These are phyloP conservation scores for Acromyrmex echinatior DNA, from an alignment of 1,140 invertebrate genomes.

Conservation along the genomic window DNA sequence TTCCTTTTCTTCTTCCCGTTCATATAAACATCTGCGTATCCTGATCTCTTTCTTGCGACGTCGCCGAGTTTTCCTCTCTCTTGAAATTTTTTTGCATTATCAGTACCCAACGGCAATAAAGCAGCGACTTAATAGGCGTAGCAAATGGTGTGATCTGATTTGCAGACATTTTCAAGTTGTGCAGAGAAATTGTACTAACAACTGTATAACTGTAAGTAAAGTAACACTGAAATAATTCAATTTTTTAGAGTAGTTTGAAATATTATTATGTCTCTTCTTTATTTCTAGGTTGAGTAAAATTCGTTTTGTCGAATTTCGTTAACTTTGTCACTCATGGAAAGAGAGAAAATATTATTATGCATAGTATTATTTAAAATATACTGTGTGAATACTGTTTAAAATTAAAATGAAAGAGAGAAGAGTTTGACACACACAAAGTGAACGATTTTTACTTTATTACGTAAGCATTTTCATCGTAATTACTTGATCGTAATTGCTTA, in stretches of 20 bases:
- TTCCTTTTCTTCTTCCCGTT: constrained; percentile 3
- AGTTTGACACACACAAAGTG: neutral
- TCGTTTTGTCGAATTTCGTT: neutral
- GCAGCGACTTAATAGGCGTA: constrained; percentile 52
- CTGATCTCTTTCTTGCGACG: neutral
- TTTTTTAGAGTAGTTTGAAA: neutral
- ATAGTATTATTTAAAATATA: neutral
- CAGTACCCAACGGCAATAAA: neutral
- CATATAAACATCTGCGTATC: constrained; percentile 35
- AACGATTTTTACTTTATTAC: neutral
- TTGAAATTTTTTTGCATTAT: constrained; percentile 40
- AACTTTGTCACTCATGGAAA: neutral
- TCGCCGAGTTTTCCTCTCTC: constrained; percentile 35
- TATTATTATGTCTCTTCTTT: neutral
- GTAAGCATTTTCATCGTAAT: neutral
- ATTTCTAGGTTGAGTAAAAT: neutral
- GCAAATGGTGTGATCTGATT: neutral
- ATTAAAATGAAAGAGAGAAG: neutral
- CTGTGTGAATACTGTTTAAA: neutral
- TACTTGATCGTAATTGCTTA: neutral
- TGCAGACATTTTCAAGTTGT: neutral
- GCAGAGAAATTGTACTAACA: neutral
- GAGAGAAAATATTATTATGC: neutral
- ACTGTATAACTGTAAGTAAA: neutral
- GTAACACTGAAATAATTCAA: neutral